Percentiles rank a stretch among this genome's conserved stretches.
These are phyloP conservation scores for Threskiornis aethiopicus DNA, from an alignment of 2,797 vertebrate species.

Conservation along the genomic window DNA sequence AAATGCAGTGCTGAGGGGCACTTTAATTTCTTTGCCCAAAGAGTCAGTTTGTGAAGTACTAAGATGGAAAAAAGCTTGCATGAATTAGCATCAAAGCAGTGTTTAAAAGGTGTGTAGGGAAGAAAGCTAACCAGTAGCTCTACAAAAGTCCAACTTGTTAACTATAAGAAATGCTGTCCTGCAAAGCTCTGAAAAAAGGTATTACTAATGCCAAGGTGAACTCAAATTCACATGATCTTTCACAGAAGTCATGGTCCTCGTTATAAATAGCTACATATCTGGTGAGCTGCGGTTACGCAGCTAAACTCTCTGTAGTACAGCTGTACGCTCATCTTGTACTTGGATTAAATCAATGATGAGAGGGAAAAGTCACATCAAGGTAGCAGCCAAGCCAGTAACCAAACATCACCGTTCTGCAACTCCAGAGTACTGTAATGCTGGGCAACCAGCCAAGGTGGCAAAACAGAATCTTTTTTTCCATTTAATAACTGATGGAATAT, in stretches of 20 bases:
- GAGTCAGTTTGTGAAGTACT: not conserved
- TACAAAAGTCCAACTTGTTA: not conserved
- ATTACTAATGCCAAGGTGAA: not conserved
- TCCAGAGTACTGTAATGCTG: not conserved
- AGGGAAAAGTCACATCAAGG: not conserved
- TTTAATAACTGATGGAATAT: not conserved
- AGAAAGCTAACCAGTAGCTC: not conserved
- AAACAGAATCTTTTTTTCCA: not conserved
- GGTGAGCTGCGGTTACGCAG: not conserved
- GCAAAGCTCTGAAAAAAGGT: not conserved
- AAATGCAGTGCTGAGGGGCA: not conserved
- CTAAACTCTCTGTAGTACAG: not conserved
- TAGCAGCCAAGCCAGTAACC: not conserved
- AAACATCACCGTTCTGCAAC: not conserved
- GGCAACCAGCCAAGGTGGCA: not conserved
- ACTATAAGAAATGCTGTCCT: not conserved
- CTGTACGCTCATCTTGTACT: not conserved
- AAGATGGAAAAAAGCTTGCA: not conserved
- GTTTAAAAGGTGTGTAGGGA: fast-evolving
- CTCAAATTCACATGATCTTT: not conserved
- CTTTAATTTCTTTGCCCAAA: not conserved
- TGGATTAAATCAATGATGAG: fast-evolving
- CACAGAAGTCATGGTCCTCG: not conserved
- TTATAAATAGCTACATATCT: not conserved
- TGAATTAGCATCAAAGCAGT: not conserved